phyloP scores from a whole-genome alignment of 2,888 invertebrate genomes.

The Tiliacea citrago region DNA sequence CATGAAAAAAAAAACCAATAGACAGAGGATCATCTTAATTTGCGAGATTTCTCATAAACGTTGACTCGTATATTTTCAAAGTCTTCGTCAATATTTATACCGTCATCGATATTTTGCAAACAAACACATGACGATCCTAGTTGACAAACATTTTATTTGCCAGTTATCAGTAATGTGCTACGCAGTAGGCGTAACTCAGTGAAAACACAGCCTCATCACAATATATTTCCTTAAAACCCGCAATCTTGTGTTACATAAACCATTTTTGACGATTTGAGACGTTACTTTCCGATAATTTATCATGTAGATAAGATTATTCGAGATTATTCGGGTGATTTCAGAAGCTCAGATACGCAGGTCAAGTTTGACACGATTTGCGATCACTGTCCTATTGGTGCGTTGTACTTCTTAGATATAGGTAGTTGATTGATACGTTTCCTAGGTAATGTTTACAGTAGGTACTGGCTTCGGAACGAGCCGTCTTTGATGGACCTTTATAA shows the following conservation, averaged over 20 bases:
- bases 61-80: neutral
- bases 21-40: no score
- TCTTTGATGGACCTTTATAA: neutral
- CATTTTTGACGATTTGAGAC: neutral
- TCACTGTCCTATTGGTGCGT: neutral
- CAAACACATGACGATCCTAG: constrained; percentile 11
- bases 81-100: neutral
- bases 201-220: neutral
- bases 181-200: constrained; percentile 9
- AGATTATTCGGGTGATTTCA: constrained; percentile 16
- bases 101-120: neutral
- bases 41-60: neutral
- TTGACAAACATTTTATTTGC: constrained; percentile 11
- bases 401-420: neutral
- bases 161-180: neutral
- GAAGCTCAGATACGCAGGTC: constrained; percentile 23
- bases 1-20: no score
- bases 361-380: constrained; percentile 18
- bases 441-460: neutral
- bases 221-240: constrained; percentile 12
- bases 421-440: neutral
- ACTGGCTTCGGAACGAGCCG: no score
- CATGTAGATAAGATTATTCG: constrained; percentile 22
- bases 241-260: constrained; percentile 14
- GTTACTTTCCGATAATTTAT: constrained; percentile 26